Evolutionary conservation across 1,140 invertebrate genomes (phyloP).

Genomic region (Schlechtendalia chinensis): DNA sequence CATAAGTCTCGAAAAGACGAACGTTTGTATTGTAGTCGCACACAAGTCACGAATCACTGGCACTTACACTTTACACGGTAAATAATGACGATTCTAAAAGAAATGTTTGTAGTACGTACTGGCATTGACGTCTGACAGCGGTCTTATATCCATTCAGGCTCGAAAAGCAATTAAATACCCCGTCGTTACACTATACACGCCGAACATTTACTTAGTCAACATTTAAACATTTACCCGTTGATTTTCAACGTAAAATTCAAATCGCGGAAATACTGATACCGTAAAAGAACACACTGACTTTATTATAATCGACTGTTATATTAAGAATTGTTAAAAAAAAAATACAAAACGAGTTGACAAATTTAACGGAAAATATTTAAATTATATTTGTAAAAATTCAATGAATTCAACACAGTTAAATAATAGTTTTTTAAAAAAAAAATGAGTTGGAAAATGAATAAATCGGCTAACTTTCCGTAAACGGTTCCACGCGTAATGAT

Average conservation of each 20-base stretch:
- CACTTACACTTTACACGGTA: neutral
- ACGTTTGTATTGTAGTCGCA: slow-evolving; percentile 32
- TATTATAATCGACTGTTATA: no score
- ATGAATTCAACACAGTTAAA: no score
- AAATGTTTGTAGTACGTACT: neutral
- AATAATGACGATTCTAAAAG: slow-evolving; percentile 23
- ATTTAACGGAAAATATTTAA: neutral
- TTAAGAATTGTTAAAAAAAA: neutral
- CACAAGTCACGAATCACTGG: slow-evolving; percentile 29
- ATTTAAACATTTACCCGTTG: neutral
- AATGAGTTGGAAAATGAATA: neutral
- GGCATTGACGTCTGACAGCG: slow-evolving; percentile 28
- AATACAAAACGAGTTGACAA: neutral
- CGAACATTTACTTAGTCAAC: no score
- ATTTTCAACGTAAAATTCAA: neutral
- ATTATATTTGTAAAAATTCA: no score
- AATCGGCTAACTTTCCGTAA: neutral
- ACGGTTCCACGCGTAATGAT: neutral
- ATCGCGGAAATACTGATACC: neutral
- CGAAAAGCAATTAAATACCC: neutral
- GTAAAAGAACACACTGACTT: no score
- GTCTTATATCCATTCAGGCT: neutral
- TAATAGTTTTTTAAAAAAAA: no score
- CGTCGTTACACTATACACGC: neutral
- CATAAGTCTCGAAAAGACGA: slow-evolving; percentile 30